These are phyloP conservation scores for Apamea crenata DNA, from an alignment of 2,888 invertebrate species.

Conservation along the genomic window DNA sequence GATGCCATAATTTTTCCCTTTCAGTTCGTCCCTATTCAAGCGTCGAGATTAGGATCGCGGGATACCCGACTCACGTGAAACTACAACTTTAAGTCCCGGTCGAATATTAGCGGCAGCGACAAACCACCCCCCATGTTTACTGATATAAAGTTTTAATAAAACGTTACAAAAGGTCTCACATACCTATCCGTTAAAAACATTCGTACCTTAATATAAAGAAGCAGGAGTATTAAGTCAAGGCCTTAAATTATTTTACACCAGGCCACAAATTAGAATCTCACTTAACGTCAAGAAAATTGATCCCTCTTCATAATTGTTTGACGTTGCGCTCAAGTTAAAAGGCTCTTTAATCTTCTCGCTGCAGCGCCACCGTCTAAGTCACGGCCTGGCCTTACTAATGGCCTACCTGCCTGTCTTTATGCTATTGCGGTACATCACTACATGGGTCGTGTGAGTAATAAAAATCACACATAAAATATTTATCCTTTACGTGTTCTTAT, in stretches of 20 bases:
- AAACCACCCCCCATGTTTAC: constrained; percentile 53
- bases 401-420: constrained; percentile 67
- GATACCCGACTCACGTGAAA: constrained; percentile 61
- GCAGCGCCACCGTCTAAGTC: constrained; percentile 31
- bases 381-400: constrained; percentile 55
- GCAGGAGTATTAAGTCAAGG: neutral
- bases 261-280: constrained; percentile 39
- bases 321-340: constrained; percentile 50
- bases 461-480: constrained; percentile 81
- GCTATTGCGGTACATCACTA: constrained; percentile 62
- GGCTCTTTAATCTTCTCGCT: constrained; percentile 46
- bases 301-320: constrained; percentile 51
- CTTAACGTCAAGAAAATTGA: constrained; percentile 47
- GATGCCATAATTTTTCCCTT: constrained; percentile 67
- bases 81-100: constrained; percentile 59
- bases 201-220: neutral
- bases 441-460: constrained; percentile 72
- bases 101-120: constrained; percentile 50
- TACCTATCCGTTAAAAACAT: neutral
- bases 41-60: constrained; percentile 62
- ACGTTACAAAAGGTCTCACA: neutral
- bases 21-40: constrained; percentile 64
- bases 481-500: constrained; percentile 78
- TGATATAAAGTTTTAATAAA: constrained; percentile 43
- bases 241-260: constrained; percentile 8